Conservation (phyloP, 2,888 invertebrate genomes). For the Arrhopalites spinosus region DNA sequence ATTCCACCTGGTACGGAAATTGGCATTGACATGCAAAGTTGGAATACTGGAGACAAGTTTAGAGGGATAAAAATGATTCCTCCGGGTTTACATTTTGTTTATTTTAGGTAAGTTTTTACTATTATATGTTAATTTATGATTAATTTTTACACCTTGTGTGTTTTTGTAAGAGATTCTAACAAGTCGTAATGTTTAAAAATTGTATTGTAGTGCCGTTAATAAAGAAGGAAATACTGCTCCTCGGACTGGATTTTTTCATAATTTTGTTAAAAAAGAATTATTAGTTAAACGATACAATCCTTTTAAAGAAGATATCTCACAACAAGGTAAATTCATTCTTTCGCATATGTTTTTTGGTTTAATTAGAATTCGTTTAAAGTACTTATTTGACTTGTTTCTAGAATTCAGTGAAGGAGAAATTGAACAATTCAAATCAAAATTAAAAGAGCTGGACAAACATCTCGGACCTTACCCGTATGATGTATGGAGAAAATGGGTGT, state of each 20-base stretch:
- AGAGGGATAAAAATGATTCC: conserved; percentile 98
- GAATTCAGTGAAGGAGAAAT: conserved; percentile 69
- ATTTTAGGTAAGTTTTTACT: conserved; percentile 71
- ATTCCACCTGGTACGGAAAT: conserved; percentile 92
- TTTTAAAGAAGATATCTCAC: conserved; percentile 72
- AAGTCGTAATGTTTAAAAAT: background rate
- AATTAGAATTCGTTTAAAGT: background rate
- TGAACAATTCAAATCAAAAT: conserved; percentile 69
- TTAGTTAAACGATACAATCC: conserved; percentile 87
- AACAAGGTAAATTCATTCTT: conserved; percentile 59
- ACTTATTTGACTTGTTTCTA: conserved; percentile 50
- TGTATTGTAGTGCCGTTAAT: conserved; percentile 63
- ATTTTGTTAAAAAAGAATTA: conserved; percentile 80
- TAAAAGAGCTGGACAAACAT: conserved; percentile 74
- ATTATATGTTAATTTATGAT: background rate
- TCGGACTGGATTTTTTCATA: conserved; percentile 82
- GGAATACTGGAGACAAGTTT: conserved; percentile 90
- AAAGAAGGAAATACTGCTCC: conserved; percentile 59
- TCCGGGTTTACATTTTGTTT: conserved; percentile 68
- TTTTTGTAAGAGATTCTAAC: too few relatives aligned
- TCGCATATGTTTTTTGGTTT: conserved; percentile 14
- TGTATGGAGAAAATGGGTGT: conserved; percentile 83
- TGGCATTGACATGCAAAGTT: conserved; percentile 91
- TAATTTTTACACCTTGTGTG: background rate
- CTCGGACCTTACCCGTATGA: conserved; percentile 92